Evolutionary conservation across 1,140 invertebrate genomes (phyloP).

Genomic region (Drosophila tropicalis): DNA sequence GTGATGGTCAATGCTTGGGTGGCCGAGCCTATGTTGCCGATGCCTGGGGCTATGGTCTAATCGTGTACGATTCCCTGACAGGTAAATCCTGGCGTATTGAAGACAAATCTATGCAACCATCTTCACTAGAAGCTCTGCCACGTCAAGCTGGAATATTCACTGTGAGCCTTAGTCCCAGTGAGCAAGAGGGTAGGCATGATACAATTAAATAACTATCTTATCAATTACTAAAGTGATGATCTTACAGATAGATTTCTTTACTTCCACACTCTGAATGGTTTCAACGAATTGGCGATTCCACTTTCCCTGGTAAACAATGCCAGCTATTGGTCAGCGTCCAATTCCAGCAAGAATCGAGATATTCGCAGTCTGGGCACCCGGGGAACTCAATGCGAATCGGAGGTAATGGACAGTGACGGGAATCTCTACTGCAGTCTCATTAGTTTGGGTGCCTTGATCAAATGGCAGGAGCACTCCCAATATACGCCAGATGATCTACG

Average conservation of each 20-base stretch:
- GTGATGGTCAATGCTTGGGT: constrained; percentile 85
- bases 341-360: constrained; percentile 5
- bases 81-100: constrained; percentile 87
- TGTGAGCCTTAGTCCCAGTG: constrained; percentile 86
- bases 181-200: constrained; percentile 28
- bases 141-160: constrained; percentile 87
- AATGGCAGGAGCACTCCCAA: constrained; percentile 54
- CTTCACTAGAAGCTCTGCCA: constrained; percentile 85
- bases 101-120: constrained; percentile 88
- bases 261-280: constrained; percentile 90
- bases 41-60: constrained; percentile 87
- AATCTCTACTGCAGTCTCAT: constrained; percentile 83
- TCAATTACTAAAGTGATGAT: neutral
- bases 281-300: constrained; percentile 87
- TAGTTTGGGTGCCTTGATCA: constrained; percentile 61
- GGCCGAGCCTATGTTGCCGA: constrained; percentile 91
- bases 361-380: constrained; percentile 65
- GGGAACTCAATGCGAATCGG: constrained; percentile 84
- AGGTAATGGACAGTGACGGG: constrained; percentile 85
- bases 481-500: constrained; percentile 63
- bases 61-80: constrained; percentile 87
- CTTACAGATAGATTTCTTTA: constrained; percentile 86
- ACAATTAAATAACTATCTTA: neutral
- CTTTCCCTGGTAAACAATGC: constrained; percentile 87
- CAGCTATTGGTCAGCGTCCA: constrained; percentile 64